Evolutionary conservation across 1,140 invertebrate species (phyloP), one percentile per base, ranked within the genome.

Genomic region (Hyles euphorbiae): DNA sequence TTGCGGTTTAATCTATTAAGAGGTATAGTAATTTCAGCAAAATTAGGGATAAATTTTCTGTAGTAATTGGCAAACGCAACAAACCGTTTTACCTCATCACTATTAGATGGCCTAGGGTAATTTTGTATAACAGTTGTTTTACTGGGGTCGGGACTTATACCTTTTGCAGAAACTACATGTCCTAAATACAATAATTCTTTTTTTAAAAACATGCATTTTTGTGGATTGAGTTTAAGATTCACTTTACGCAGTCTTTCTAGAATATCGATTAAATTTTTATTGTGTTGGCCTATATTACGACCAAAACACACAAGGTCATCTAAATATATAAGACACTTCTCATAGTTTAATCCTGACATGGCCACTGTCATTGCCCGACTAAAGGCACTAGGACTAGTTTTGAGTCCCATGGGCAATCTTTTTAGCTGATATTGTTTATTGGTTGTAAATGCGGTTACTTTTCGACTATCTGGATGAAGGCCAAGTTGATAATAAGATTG

Each of bases 221-320:
- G 33, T 22, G 32, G 32, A 51, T 51, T 51, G 3, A 51, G 8
- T 22, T 32, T 51, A 22, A 22, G 33, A 34, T 51, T 51, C 3
- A 51, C 49, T 22, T 51, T 51, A 22, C 49, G 0, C 10, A 33
- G 5, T 51, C 49, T 51, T 32, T 12, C 5, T 5, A 51, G 34
- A 12, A 51, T 32, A 32, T 22, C 12, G 3, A 51, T 51, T 33
- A 36, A 7, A 22, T 51, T 51, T 12, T 51, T 51, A 51, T 51
- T 53, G n/a, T 53, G 52, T 3, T 7, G 3, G 3, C 0, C 1
- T 43, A 53, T 9, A 53, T 53, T 53, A 40, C 52, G 36, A 11
- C 52, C 11, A 53, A 43, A 53, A 43, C 36, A n/a, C 3, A 36
- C 22, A n/a, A 53, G 8, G 9, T 53, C 52, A 53, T 53, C 52